A percentile compares a stretch with the other conserved stretches of the same genome.
phyloP scores from a whole-genome alignment of 2,888 invertebrate species.

The Drosophila pseudotalamancana region DNA sequence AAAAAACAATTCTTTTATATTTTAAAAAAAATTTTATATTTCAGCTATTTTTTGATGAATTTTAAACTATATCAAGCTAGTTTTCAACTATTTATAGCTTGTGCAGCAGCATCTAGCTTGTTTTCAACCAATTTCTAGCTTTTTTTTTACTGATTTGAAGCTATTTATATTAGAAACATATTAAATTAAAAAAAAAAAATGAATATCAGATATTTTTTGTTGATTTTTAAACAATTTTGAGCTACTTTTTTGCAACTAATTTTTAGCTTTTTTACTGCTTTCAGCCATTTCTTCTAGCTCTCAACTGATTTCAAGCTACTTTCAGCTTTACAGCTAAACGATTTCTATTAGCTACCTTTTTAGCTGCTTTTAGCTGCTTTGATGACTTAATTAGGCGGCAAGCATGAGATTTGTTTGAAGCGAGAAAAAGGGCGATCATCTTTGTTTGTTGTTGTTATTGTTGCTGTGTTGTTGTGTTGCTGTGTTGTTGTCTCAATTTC shows the following conservation, averaged over 20 bases:
- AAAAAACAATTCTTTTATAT: slow-evolving; percentile 25
- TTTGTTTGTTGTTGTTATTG: slow-evolving; percentile 36
- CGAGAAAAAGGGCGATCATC: slow-evolving; percentile 42
- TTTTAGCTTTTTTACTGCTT: background rate
- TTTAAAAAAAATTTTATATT: background rate
- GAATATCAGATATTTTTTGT: background rate
- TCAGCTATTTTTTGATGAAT: background rate
- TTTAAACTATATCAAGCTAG: background rate
- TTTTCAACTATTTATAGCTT: background rate
- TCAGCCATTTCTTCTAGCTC: background rate
- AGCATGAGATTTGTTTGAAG: slow-evolving; percentile 59
- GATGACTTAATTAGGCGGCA: slow-evolving; percentile 82
- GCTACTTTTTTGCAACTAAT: background rate
- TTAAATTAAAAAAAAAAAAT: background rate
- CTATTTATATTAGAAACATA: no score
- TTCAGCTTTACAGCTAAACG: background rate
- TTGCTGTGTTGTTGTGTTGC: slow-evolving; percentile 32
- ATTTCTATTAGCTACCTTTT: slow-evolving; percentile 10
- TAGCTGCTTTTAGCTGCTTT: slow-evolving; percentile 53
- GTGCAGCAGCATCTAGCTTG: background rate
- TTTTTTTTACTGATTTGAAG: background rate
- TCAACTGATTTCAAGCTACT: background rate
- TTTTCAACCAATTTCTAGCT: background rate
- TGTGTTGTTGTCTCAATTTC: slow-evolving; percentile 64
- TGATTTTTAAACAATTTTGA: background rate